These are phyloP conservation scores for Pseudomyrmex sp. DNA, from an alignment of 1,140 invertebrate genomes.

Conservation along the genomic window DNA sequence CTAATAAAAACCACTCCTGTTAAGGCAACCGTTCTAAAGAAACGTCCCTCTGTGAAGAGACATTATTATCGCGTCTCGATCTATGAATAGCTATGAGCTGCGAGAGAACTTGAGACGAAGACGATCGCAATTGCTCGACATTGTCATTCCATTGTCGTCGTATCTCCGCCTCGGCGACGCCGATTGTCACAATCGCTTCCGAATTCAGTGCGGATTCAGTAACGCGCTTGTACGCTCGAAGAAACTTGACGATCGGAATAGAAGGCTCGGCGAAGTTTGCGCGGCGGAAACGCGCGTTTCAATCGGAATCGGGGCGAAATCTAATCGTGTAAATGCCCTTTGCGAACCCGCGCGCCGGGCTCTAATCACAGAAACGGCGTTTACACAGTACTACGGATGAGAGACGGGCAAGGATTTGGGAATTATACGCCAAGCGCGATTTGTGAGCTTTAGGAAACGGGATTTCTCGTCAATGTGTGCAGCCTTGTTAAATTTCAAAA, in stretches of 20 bases:
- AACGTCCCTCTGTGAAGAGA: neutral
- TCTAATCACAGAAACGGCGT: constrained; percentile 62
- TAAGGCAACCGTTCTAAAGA: neutral
- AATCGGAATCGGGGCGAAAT: constrained; percentile 61
- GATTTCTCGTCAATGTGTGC: constrained; percentile 99
- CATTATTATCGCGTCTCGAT: constrained; percentile 29
- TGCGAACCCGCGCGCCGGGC: constrained; percentile 55
- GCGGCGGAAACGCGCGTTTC: constrained; percentile 16
- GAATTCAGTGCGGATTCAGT: constrained; percentile 28
- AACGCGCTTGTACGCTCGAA: constrained; percentile 35
- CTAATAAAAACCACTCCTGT: neutral
- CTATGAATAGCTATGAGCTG: constrained; percentile 22
- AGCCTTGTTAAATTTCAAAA: constrained; percentile 98
- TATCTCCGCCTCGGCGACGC: constrained; percentile 24
- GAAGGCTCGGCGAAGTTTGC: constrained; percentile 36
- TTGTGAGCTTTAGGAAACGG: constrained; percentile 88
- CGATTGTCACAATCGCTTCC: constrained; percentile 52
- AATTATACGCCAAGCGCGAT: constrained; percentile 59
- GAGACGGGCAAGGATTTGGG: constrained; percentile 62
- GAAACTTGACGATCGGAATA: constrained; percentile 48
- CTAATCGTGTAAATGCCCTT: constrained; percentile 64
- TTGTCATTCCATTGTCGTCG: constrained; percentile 45
- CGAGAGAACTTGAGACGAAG: constrained; percentile 13
- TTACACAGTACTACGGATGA: constrained; percentile 49
- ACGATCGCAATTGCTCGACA: constrained; percentile 31